These are phyloP conservation scores for Oncorhynchus gorbuscha DNA, from an alignment of 2,113 vertebrate species.

Conservation along the genomic window DNA sequence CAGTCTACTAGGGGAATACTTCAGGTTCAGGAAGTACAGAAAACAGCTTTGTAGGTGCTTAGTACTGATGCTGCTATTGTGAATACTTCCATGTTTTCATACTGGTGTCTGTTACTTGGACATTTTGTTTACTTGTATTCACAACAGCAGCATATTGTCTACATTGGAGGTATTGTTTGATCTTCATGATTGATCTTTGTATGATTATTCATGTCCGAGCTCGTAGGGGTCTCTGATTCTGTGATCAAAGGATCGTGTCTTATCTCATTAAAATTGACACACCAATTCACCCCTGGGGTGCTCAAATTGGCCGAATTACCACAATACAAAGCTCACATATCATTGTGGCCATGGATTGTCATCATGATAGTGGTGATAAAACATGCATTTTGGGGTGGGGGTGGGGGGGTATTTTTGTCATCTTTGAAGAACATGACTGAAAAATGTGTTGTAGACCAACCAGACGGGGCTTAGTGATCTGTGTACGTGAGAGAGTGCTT, in stretches of 20 bases:
- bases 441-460: neutral
- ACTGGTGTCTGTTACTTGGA: neutral
- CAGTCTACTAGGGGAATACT: slow-evolving; percentile 1
- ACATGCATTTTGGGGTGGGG: no score
- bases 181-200: slow-evolving; percentile 4
- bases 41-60: neutral
- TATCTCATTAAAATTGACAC: slow-evolving; percentile 47
- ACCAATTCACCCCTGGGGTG: slow-evolving; percentile 13
- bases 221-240: slow-evolving; percentile 40
- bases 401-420: no score
- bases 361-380: neutral
- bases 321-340: neutral
- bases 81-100: neutral
- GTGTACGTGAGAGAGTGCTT: neutral
- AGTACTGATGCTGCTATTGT: no score
- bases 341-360: neutral
- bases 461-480: neutral
- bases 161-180: neutral
- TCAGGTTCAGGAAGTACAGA: slow-evolving; percentile 6
- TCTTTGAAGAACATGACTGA: no score
- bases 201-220: slow-evolving; percentile 24
- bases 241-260: slow-evolving; percentile 33
- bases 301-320: slow-evolving; percentile 5
- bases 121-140: neutral
- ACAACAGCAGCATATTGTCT: neutral